Percentiles rank a stretch among this genome's conserved stretches.
Conservation (phyloP, 2,888 invertebrate genomes). For the Pterostichus niger region DNA sequence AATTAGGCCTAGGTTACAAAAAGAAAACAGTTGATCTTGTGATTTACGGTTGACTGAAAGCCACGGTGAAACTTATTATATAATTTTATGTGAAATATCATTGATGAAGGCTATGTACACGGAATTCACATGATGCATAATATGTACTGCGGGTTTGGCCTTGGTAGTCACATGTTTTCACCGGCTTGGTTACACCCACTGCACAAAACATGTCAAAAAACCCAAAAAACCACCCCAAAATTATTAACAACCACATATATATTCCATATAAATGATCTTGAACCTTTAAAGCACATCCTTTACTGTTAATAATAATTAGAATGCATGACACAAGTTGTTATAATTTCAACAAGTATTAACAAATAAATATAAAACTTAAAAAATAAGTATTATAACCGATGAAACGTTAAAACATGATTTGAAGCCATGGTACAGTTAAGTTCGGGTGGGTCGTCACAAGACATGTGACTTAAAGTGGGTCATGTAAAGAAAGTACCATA, state of each 20-base stretch:
- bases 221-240: slow-evolving; percentile 47
- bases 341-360: slow-evolving; percentile 6
- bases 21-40: slow-evolving; percentile 40
- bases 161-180: slow-evolving; percentile 75
- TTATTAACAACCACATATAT: not conserved
- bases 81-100: slow-evolving; percentile 63
- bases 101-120: slow-evolving; percentile 64
- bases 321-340: slow-evolving; percentile 1
- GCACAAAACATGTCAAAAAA: slow-evolving; percentile 25
- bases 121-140: slow-evolving; percentile 65
- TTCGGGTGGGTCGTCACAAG: slow-evolving; percentile 75
- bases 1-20: not conserved
- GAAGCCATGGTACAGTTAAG: slow-evolving; percentile 36
- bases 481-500: slow-evolving; percentile 70
- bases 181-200: slow-evolving; percentile 73
- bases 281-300: not conserved
- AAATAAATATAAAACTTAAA: slow-evolving; percentile 22
- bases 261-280: not conserved
- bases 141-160: slow-evolving; percentile 69
- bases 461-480: slow-evolving; percentile 77
- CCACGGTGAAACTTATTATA: slow-evolving; percentile 62
- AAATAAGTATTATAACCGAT: slow-evolving; percentile 29
- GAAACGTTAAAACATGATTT: slow-evolving; percentile 43
- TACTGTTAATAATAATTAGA: not conserved
- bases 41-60: slow-evolving; percentile 48